Evolutionary conservation across 1,140 invertebrate species (phyloP).

Genomic region (Probaryconus sp.): DNA sequence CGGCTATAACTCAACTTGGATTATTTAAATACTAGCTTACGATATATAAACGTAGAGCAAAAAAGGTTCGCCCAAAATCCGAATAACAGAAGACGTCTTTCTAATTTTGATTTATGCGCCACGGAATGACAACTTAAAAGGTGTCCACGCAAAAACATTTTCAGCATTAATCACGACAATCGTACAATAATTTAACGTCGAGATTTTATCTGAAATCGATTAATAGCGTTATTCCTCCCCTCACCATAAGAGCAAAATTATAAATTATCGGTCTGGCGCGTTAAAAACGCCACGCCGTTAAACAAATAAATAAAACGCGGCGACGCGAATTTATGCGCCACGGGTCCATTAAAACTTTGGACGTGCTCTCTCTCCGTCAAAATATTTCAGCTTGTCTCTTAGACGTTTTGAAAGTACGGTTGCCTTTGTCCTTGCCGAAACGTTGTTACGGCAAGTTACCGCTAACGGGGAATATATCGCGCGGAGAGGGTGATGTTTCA

Average conservation of each 20-base stretch:
- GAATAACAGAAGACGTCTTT: conserved; percentile 31
- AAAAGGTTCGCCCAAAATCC: conserved; percentile 27
- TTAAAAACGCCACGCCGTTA: background rate
- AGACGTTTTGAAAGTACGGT: conserved; percentile 45
- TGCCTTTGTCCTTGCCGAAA: conserved; percentile 55
- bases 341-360: conserved; percentile 47
- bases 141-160: conserved; percentile 7
- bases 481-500: conserved; percentile 50
- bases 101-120: conserved; percentile 20
- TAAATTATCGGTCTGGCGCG: background rate
- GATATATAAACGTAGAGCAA: conserved; percentile 24
- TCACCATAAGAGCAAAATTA: too few relatives aligned
- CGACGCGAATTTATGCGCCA: conserved; percentile 26
- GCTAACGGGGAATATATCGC: conserved; percentile 47
- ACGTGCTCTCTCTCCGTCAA: conserved; percentile 25
- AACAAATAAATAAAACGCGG: conserved; percentile 23
- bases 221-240: too few relatives aligned
- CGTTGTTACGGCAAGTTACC: conserved; percentile 51
- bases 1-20: conserved; percentile 34
- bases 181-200: too few relatives aligned
- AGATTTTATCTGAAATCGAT: too few relatives aligned
- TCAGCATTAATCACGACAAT: conserved; percentile 7
- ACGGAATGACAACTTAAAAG: background rate
- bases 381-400: conserved; percentile 40
- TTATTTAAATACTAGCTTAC: conserved; percentile 31